Evolutionary conservation across 2,113 vertebrate species (phyloP).

Genomic region (Pygoscelis adeliae): DNA sequence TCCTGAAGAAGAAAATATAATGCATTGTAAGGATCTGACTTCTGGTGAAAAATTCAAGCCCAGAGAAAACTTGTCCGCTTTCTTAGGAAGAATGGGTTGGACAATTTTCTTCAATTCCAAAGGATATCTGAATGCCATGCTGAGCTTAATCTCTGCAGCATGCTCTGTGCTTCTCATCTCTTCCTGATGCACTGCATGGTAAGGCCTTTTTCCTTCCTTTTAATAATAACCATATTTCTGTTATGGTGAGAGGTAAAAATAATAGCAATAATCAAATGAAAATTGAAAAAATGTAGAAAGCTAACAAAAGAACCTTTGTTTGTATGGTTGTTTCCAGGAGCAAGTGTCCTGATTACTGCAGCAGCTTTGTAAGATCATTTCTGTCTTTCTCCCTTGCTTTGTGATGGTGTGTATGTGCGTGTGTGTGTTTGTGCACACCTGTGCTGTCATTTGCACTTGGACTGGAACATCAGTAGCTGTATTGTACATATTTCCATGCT

Average conservation of each 20-base stretch:
- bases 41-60: conserved; percentile 75
- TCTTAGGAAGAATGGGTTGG: conserved; percentile 77
- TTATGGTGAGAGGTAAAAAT: background rate
- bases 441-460: background rate
- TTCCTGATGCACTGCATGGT: conserved; percentile 97
- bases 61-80: conserved; percentile 71
- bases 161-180: conserved; percentile 86
- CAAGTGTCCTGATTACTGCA: conserved; percentile 42
- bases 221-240: conserved; percentile 2
- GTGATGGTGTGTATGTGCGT: background rate
- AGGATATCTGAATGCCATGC: conserved; percentile 74
- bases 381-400: conserved; percentile 2
- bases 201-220: conserved; percentile 71
- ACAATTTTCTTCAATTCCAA: conserved; percentile 69
- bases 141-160: conserved; percentile 82
- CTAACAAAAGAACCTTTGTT: background rate
- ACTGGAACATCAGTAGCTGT: background rate
- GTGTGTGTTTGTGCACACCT: background rate
- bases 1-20: conserved; percentile 76
- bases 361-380: conserved; percentile 39
- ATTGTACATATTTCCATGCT: background rate
- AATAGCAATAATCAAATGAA: background rate
- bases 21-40: conserved; percentile 68
- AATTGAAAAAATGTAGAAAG: background rate
- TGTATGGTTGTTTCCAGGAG: background rate